Evolutionary conservation across 30 jellyfish, hydroid and myxozoan genomes (phyloP).

Genomic region (Morbakka virulenta): DNA sequence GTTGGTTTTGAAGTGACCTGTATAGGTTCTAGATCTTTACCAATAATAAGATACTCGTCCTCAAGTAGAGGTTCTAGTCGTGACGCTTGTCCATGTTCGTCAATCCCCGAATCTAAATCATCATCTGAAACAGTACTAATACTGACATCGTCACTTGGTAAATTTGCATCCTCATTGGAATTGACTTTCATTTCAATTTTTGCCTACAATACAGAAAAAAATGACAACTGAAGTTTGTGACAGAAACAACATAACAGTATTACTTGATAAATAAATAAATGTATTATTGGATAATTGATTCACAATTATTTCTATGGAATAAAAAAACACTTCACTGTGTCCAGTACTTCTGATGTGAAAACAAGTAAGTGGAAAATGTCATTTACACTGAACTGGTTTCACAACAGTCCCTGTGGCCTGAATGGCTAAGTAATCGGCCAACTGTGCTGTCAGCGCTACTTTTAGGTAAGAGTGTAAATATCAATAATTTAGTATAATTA

Average conservation of each 20-base stretch:
- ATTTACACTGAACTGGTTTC: no score
- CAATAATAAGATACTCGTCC: slow-evolving; percentile 70
- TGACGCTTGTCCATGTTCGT: slow-evolving; percentile 74
- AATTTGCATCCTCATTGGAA: slow-evolving; percentile 60
- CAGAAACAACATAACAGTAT: neutral
- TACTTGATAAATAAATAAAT: neutral
- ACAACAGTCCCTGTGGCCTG: no score
- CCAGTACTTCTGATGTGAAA: no score
- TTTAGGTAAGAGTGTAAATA: no score
- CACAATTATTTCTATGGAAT: no score
- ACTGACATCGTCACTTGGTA: slow-evolving; percentile 85
- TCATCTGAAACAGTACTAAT: slow-evolving; percentile 93
- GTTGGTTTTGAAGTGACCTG: no score
- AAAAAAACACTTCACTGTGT: no score
- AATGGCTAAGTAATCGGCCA: no score
- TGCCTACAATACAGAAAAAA: slow-evolving; percentile 41
- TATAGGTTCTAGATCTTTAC: slow-evolving; percentile 53
- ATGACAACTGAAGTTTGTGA: neutral
- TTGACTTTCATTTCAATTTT: slow-evolving; percentile 76
- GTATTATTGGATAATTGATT: no score
- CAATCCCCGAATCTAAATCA: slow-evolving; percentile 91
- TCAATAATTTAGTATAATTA: no score
- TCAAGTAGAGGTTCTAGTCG: slow-evolving; percentile 70
- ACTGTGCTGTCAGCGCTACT: no score
- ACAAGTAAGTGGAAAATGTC: no score